A percentile compares a stretch with the other conserved stretches of the same genome.
These are phyloP conservation scores for Vulpes lagopus DNA, from an alignment of 2,113 vertebrate genomes.

Conservation along the genomic window DNA sequence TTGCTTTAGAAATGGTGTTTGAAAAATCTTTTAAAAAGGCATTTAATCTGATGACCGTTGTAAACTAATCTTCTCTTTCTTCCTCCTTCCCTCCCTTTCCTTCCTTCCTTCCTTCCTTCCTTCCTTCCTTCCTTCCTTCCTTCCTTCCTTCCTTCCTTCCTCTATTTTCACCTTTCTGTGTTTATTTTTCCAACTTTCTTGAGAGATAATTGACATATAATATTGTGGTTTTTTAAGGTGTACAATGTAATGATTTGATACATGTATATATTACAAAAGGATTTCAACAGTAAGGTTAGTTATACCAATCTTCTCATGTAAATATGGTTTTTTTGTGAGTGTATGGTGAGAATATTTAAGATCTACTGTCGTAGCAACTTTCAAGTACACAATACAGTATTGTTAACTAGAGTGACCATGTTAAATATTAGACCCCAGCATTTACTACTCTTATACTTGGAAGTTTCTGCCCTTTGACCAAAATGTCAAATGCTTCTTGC, in stretches of 20 bases:
- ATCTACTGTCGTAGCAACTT: neutral
- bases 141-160: neutral
- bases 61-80: neutral
- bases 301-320: neutral
- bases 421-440: neutral
- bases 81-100: neutral
- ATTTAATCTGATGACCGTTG: neutral
- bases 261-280: neutral
- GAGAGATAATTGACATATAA: neutral
- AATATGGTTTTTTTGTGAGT: neutral
- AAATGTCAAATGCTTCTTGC: neutral
- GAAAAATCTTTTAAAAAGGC: constrained; percentile 25
- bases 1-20: neutral
- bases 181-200: neutral
- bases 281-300: neutral
- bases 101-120: neutral
- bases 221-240: neutral
- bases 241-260: neutral
- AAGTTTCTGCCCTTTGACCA: neutral
- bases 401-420: neutral
- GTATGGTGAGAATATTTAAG: neutral
- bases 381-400: neutral
- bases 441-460: neutral
- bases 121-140: neutral
- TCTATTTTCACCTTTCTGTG: neutral